These are phyloP conservation scores for Aricia artaxerxes DNA, from an alignment of 2,888 invertebrate species.

Conservation along the genomic window DNA sequence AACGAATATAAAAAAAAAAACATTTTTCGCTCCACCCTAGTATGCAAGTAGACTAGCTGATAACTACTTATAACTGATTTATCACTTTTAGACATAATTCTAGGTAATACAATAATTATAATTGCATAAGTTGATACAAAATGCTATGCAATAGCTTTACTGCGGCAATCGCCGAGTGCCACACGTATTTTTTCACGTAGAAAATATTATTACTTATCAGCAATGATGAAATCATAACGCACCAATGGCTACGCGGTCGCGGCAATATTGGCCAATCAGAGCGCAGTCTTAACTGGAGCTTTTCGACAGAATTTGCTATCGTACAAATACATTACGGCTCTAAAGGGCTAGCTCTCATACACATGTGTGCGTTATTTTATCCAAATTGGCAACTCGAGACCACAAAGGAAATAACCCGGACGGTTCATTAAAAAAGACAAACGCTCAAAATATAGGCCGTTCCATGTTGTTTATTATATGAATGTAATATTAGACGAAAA, in stretches of 20 bases:
- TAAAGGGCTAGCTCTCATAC: not conserved
- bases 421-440: constrained; percentile 49
- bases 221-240: not conserved
- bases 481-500: constrained; percentile 72
- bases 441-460: constrained; percentile 47
- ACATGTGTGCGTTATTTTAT: constrained; percentile 32
- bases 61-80: too few species aligned
- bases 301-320: not conserved
- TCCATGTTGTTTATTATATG: constrained; percentile 60
- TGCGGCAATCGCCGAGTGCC: too few species aligned
- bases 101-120: too few species aligned
- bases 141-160: too few species aligned
- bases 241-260: not conserved
- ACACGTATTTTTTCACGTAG: too few species aligned
- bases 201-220: too few species aligned
- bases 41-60: too few species aligned
- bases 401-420: constrained; percentile 38
- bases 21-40: too few species aligned
- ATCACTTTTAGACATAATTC: too few species aligned
- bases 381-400: constrained; percentile 48
- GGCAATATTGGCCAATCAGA: not conserved
- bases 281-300: not conserved
- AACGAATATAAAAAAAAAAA: too few species aligned
- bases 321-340: not conserved
- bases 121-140: too few species aligned